Conservation (phyloP, 2,888 invertebrate genomes). For the Sarcophaga carnaria region DNA sequence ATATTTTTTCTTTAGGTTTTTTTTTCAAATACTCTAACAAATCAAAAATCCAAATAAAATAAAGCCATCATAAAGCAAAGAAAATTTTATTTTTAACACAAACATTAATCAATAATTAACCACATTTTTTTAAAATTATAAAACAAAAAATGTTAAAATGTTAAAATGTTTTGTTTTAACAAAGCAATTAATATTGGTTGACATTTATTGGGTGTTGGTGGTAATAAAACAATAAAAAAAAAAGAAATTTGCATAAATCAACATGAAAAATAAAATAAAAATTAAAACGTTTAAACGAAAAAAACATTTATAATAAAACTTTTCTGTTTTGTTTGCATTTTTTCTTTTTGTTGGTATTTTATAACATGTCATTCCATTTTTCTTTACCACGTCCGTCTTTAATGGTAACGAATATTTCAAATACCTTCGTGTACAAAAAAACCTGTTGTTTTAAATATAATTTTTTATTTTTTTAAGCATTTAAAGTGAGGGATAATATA, state of each 20-base stretch:
- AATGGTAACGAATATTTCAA: neutral
- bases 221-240: slow-evolving; percentile 58
- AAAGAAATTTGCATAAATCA: slow-evolving; percentile 65
- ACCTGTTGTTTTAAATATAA: slow-evolving; percentile 32
- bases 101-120: slow-evolving; percentile 49
- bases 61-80: neutral
- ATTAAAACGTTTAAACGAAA: slow-evolving; percentile 43
- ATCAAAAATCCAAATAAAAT: neutral
- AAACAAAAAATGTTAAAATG: too few species aligned
- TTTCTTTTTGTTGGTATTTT: neutral
- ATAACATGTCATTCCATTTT: neutral
- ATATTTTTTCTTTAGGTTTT: neutral
- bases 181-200: slow-evolving; percentile 61
- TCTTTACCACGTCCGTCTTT: neutral
- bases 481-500: neutral
- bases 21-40: neutral
- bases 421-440: slow-evolving; percentile 22
- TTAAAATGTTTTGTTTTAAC: slow-evolving; percentile 13
- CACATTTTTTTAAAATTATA: slow-evolving; percentile 18
- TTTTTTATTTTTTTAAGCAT: slow-evolving; percentile 1
- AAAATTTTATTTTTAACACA: neutral
- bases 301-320: slow-evolving; percentile 23
- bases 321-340: neutral
- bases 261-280: slow-evolving; percentile 38
- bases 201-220: slow-evolving; percentile 64